Evolutionary conservation across 2,113 vertebrate genomes (phyloP), one percentile per base, ranked within the genome.

Genomic region (Sorex fumeus): DNA sequence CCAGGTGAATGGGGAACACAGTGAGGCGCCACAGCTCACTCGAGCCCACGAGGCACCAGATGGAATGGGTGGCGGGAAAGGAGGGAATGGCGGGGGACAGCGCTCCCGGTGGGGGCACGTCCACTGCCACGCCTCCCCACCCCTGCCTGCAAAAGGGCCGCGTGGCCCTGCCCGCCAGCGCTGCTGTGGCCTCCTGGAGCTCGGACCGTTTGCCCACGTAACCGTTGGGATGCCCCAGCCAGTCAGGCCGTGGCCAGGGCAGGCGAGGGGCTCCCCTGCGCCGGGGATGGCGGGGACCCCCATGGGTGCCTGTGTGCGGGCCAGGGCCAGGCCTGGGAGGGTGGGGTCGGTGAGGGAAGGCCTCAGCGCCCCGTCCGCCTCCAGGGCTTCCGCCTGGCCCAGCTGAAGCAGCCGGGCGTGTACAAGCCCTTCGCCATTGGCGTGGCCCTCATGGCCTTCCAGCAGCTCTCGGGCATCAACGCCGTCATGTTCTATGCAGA

Each of bases 401-500:
- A 99, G 96, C 97, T 99, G 86, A 96, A 96, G 94, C 98, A 96
- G 45, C 98, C 99, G 0, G 95, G 98, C 0, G 71, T 99, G 94
- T 99, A 98, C 97, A 99, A 99, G 96, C 99, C 99, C 2, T 98
- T 99, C 67, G 0, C 97, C 85, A 98, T 99, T 3, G 99, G 99
- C 13, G 5, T 99, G n/a, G 94, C 98, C 50, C 97, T 99, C 84
- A 99, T 99, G 99, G 72, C 98, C 30, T 98, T 99, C 87, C 99
- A 99, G 97, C 99, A 99, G 97, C 97, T 98, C 62, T 99, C 99
- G 0, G 99, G 99, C 21, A 98, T 99, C 97, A 99, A 99, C 1
- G 99, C 99, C 27, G 97, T 99, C 95, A 99, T 99, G 99, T 99
- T 99, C 97, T 99, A 99, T 9, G 98, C 99, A 0, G 97, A 99